Evolutionary conservation across 2,888 invertebrate genomes (phyloP), one percentile per base, ranked within the genome.

Genomic region (Stenchaetothrips biformis): DNA sequence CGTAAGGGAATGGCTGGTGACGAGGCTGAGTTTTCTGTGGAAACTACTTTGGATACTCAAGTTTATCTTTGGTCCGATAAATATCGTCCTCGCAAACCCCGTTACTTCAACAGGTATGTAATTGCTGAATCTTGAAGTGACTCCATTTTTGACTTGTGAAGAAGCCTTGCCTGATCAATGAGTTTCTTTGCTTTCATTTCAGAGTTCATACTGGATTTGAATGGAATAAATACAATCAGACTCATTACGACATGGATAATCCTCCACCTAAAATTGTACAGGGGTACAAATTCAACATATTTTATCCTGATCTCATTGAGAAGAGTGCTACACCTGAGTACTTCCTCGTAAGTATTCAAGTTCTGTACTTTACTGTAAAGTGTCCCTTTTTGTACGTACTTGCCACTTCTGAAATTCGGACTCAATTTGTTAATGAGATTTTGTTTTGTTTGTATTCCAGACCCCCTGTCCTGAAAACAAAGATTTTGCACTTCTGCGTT

Each of bases 171-270:
- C 4, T 9, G n/a, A 47, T 67, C n/a, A 0, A 6, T 6, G 62
- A 74, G 9, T 79, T 79, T 78, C 79, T 59, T 78, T 8, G 21
- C 16, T 81, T 77, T 80, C 18, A 3, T 83, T 83, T 67, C 89
- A 90, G 95, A 81, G 96, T 96, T 6, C 96, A 96, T 86, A 96
- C 96, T 0, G 99, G 99, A 21, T 99, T 99, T 88, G 99, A 99
- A 86, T 99, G 99, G 99, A 99, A 99, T 89, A 99, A 99, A 88
- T 99, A 99, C 88, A 99, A 99, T 89, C 99, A 99, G 88, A 99
- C 99, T 1, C 99, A 99, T 89, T 99, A 99, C 88, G 99, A 99
- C 87, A 97, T 99, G 94, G 99, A 99, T 87, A 99, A 99, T 89
- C 99, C 99, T 79, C 99, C 99, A 11, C 99, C 99, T 0, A 99